These are phyloP conservation scores for Drosophila tanythrix DNA, from an alignment of 2,888 invertebrate genomes.

Conservation along the genomic window DNA sequence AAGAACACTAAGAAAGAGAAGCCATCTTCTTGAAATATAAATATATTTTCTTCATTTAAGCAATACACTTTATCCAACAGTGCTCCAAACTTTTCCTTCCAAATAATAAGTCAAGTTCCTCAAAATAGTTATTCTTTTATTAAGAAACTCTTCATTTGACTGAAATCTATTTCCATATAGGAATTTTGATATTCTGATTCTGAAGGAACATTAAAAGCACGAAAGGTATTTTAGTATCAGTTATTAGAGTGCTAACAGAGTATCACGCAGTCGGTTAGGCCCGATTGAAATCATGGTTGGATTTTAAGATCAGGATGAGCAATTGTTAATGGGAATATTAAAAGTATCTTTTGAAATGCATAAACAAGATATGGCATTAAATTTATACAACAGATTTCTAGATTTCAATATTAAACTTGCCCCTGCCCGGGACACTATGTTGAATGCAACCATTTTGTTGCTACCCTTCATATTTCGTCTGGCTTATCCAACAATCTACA, in stretches of 20 bases:
- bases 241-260: not conserved
- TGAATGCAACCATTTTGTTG: slow-evolving; percentile 41
- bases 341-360: not conserved
- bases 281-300: not conserved
- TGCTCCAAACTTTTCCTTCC: fast-evolving
- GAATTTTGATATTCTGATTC: not conserved
- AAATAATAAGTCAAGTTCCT: not conserved
- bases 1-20: not conserved
- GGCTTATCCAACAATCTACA: slow-evolving; percentile 64
- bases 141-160: not conserved
- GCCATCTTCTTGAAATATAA: not conserved
- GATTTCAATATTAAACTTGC: slow-evolving; percentile 13
- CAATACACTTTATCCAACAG: not conserved
- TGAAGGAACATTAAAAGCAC: not conserved
- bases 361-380: not conserved
- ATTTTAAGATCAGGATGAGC: not conserved
- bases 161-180: not conserved
- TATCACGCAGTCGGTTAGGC: not conserved
- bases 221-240: not conserved
- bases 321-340: not conserved
- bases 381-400: not conserved
- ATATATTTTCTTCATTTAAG: not conserved
- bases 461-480: slow-evolving; percentile 30
- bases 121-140: not conserved
- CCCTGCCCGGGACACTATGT: slow-evolving; percentile 1